These are phyloP conservation scores for Cheirogaleus major DNA, from an alignment of 2,797 vertebrate genomes.

Conservation along the genomic window DNA sequence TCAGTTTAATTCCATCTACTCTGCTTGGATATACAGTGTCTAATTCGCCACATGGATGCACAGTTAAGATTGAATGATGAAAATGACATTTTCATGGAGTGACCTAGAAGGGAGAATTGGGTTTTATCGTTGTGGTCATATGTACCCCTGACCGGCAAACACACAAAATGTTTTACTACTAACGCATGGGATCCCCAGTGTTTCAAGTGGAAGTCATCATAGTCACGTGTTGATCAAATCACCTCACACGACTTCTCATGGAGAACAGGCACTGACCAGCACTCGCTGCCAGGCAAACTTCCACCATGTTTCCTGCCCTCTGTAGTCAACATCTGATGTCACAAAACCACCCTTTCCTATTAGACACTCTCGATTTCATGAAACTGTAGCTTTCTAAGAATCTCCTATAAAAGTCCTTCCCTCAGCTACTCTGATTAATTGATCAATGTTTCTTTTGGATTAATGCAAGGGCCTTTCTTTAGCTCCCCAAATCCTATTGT, in stretches of 20 bases:
- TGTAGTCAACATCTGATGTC: neutral
- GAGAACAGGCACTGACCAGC: neutral
- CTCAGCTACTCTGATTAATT: neutral
- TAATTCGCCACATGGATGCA: neutral
- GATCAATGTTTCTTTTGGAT: neutral
- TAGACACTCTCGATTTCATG: neutral
- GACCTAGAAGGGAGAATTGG: neutral
- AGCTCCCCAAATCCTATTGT: neutral
- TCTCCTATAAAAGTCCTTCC: neutral
- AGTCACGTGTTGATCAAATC: neutral
- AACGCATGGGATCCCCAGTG: neutral
- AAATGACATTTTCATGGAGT: slow-evolving; percentile 28
- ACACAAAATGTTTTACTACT: neutral
- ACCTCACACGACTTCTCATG: neutral
- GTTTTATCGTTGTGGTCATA: neutral
- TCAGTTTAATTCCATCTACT: slow-evolving; percentile 9
- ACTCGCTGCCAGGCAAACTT: neutral
- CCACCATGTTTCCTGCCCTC: neutral
- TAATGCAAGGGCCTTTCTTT: neutral
- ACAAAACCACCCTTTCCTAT: neutral
- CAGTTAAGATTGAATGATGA: neutral
- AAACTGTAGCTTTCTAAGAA: neutral
- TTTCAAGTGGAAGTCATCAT: neutral
- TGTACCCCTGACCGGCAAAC: neutral
- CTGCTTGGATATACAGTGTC: neutral